A percentile compares a stretch with the other conserved stretches of the same genome.
Evolutionary conservation across 1,140 invertebrate species (phyloP).

Genomic region (Ceratina calcarata): DNA sequence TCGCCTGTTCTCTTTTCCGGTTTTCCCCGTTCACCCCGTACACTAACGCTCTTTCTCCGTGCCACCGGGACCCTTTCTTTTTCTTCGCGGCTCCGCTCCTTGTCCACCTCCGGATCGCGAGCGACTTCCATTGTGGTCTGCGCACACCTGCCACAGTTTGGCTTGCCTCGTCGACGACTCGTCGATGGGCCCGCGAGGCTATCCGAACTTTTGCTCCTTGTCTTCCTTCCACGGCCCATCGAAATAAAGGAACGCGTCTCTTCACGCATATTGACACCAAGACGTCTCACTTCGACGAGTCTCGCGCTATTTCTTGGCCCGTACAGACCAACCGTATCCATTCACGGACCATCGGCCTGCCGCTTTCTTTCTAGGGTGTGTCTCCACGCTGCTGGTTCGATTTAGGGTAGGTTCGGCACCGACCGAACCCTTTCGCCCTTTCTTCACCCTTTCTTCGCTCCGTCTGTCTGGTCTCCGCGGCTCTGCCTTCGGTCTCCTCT

Average conservation of each 20-base stretch:
- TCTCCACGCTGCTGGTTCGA: conserved; percentile 74
- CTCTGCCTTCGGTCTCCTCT: background rate
- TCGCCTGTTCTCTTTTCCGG: conserved; percentile 21
- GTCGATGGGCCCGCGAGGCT: conserved; percentile 16
- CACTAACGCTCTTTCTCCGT: conserved; percentile 33
- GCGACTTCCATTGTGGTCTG: conserved; percentile 73
- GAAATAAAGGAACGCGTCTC: no score
- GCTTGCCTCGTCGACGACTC: conserved; percentile 63
- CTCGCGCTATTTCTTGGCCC: no score
- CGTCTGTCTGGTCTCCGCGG: background rate
- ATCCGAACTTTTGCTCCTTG: background rate
- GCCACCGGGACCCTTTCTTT: conserved; percentile 34
- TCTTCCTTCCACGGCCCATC: no score
- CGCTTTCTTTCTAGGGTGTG: conserved; percentile 75
- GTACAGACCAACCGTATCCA: no score
- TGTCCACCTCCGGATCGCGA: conserved; percentile 46
- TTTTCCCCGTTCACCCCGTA: conserved; percentile 22
- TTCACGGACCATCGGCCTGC: conserved; percentile 53
- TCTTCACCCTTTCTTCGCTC: background rate
- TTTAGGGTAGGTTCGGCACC: conserved; percentile 77
- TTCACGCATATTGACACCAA: no score
- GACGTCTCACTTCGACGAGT: no score
- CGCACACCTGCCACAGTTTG: conserved; percentile 70
- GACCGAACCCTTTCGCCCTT: conserved; percentile 22
- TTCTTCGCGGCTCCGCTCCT: conserved; percentile 7